Evolutionary conservation across 2,888 invertebrate genomes (phyloP), one percentile per base, ranked within the genome.

Genomic region (Caenorhabditis drosophilae): DNA sequence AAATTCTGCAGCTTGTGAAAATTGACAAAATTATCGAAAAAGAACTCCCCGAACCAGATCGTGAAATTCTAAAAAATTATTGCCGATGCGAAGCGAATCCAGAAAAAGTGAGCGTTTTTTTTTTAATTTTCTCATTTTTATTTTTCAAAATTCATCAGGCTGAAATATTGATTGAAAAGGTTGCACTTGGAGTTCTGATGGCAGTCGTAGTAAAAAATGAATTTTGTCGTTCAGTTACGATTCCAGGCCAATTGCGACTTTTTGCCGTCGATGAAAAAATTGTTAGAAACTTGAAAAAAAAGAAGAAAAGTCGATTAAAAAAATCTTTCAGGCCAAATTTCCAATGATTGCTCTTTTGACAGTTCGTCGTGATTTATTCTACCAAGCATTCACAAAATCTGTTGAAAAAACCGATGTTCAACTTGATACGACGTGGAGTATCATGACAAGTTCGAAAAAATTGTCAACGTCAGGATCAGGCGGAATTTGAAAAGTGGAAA

Each of bases 231-330:
- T 20, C 42, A 12, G 23, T 50, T 2, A 18, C 25, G 1, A 40
- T 63, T 45, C 48, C 63, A 3, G 63, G 63, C 18, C 49, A 63
- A 15, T 22, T 63, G 7, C 27, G 57, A 26, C 44, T 63, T 35
- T 63, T 57, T 40, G 57, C 57, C 1, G 63, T 63, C 11, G 63
- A 63, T 25, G 63, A 63, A 18, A 57, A 54, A 20, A 57, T 54
- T 23, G 51, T n/a, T 49, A 42, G 12, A 6, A 38, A 16, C n/a
- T 38, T 18, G 38, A 38, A 22, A 20, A 9, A 22, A 22, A 22
- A 42, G 22, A 20, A 20, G 12, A 20, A 12, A 20, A 12, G 16
- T 22, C 2, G 22, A 12, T 42, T 42, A 20, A 7, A 42, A 18
- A 42, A 38, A 38, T 18, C 16, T 40, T 49, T n/a, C 49, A 42